Conservation (phyloP, 2,888 invertebrate genomes). For the Agriopis leucophaearia region DNA sequence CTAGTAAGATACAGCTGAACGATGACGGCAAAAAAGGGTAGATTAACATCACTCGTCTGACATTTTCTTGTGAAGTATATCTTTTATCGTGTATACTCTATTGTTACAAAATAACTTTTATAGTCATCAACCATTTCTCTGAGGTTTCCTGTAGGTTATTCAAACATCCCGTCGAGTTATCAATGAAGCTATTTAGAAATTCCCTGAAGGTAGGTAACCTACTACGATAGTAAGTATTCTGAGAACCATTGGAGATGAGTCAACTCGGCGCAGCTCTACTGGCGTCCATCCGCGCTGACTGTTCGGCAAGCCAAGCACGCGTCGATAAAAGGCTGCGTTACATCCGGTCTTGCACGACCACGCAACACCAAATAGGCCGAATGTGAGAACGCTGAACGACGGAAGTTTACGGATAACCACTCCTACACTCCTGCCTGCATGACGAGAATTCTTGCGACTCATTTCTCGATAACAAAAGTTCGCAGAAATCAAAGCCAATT, state of each 20-base stretch:
- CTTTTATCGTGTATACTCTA: neutral
- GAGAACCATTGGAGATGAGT: constrained; percentile 61
- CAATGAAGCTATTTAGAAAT: constrained; percentile 11
- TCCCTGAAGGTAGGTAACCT: constrained; percentile 23
- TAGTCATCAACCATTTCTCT: neutral
- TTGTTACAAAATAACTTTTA: neutral
- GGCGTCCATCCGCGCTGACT: constrained; percentile 48
- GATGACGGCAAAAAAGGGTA: constrained; percentile 23
- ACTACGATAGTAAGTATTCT: constrained; percentile 54
- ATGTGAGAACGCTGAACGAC: constrained; percentile 71
- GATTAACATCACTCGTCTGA: constrained; percentile 17
- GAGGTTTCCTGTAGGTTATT: constrained; percentile 2
- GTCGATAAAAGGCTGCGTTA: constrained; percentile 66
- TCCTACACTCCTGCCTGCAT: constrained; percentile 53
- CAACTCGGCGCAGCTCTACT: constrained; percentile 51
- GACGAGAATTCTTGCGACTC: constrained; percentile 63
- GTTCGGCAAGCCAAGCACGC: constrained; percentile 68
- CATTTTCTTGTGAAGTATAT: neutral
- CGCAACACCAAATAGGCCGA: constrained; percentile 63
- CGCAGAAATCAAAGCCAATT: constrained; percentile 46
- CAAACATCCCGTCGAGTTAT: neutral
- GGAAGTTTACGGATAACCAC: constrained; percentile 73
- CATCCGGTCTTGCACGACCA: constrained; percentile 66
- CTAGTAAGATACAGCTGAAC: constrained; percentile 20
- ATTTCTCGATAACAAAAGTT: constrained; percentile 53